Percentiles rank a stretch among this genome's conserved stretches.
These are phyloP conservation scores for Gasterosteus aculeatus DNA, from an alignment of 2,113 vertebrate genomes.

Conservation along the genomic window DNA sequence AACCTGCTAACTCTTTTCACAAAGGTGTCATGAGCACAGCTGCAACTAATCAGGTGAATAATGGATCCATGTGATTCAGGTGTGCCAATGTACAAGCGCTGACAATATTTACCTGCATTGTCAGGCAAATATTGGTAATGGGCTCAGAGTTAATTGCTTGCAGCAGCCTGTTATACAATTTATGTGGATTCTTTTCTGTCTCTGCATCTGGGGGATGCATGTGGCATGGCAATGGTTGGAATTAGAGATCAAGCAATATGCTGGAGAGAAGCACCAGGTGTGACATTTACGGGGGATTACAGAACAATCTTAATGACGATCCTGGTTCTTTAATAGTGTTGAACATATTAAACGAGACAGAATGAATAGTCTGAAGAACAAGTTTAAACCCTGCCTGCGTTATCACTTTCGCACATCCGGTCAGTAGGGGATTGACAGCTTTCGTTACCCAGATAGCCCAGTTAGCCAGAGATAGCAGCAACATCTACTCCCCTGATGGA, in stretches of 20 bases:
- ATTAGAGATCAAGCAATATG: too few relatives aligned
- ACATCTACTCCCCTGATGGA: background rate
- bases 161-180: constrained; percentile 20
- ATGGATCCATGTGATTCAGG: background rate
- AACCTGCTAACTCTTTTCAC: background rate
- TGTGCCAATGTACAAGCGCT: constrained; percentile 1
- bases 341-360: background rate
- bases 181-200: background rate
- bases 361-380: background rate
- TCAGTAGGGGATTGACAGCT: background rate
- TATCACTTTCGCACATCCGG: background rate
- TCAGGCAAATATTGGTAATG: constrained; percentile 49
- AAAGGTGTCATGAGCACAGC: constrained; percentile 9
- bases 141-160: constrained; percentile 5
- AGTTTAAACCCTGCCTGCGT: background rate
- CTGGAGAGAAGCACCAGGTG: background rate
- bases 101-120: constrained; percentile 18
- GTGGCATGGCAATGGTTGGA: too few relatives aligned
- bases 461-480: too few relatives aligned
- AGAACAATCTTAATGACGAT: background rate
- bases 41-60: constrained; percentile 24
- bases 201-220: background rate
- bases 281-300: background rate
- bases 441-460: background rate
- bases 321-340: background rate